Base-by-base conservation (phyloP, 1,140 invertebrate species). In the Periplaneta americana region DNA sequence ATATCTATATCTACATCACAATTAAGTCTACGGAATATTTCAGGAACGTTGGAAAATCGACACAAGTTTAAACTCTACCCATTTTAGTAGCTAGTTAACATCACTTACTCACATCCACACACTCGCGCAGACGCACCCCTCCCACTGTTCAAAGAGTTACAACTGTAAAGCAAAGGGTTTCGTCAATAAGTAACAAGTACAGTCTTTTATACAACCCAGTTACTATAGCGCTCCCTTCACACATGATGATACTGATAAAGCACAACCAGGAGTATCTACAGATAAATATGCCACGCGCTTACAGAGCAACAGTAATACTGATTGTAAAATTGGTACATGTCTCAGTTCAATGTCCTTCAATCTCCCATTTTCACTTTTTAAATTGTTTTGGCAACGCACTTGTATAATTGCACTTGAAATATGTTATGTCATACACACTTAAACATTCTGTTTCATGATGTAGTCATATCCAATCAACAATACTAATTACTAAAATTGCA, bases 391-490 rank as follows among this genome's bases (percentile, higher is more conserved):
- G 76, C 76, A 78, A 78, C 35, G 28, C 36, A 36, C 28, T 75
- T 75, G 33, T 78, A 34, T 78, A 78, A 78, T 78, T 78, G 76
- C 76, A 78, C 76, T 78, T 78, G 76, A 78, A 34, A 78, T 36
- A 36, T 78, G 28, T 34, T 39, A 78, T 36, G 76, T 39, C 76
- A 78, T 36, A 78, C 35, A n/a, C 76, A 36, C 13, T 4, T 28
- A 28, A n/a, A 66, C n/a, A 66, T 39, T 28, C 35, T 36, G 28
- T 36, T 36, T 36, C 36, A 78, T 39, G 76, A 78, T 36, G n/a
- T n/a, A 36, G 34, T 78, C 34, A 36, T 36, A 36, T 36, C 76
- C 34, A 78, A 78, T 37, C 28, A 36, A 78, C n/a, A 78, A 13
- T 36, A 18, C 13, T 15, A 75, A 57, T 15, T 13, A 22, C 13